Base-by-base conservation (phyloP, 2,113 vertebrate genomes). In the Nematolebias whitei region DNA sequence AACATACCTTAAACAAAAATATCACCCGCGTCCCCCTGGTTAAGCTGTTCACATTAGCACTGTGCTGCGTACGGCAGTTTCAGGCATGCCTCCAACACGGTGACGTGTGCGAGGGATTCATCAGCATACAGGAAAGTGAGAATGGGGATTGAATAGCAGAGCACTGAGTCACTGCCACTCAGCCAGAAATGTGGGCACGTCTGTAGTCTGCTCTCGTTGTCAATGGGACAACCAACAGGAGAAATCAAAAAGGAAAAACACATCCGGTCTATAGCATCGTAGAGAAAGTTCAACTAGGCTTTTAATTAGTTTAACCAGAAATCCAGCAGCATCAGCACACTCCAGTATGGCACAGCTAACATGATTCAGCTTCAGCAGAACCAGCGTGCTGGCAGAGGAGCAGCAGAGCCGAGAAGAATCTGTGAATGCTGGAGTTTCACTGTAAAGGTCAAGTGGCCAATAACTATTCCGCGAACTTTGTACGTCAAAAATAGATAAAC, bases 81-180 rank as follows among this genome's bases (percentile, higher is more conserved):
- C 64, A 66, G 85, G 85, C 84, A 75, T 45, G 71, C 57, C 47
- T 87, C 86, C 89, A 85, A 72, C 64, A 71, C 32, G 0, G 85
- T 89, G 89, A 89, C 88, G 74, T 76, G 38, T 54, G 57, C 39
- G 5, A 61, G 72, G 68, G 74, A 82, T 80, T 88, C 79, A 86
- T 88, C 85, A 76, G 79, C 82, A 79, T 79, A 74, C 87, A 79
- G 85, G 85, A 86, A 88, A 85, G 79, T 80, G 86, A 87, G 85
- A 90, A 86, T 81, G 47, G 78, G 56, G 59, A 72, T 77, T 80
- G 77, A 82, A 85, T 85, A 87, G 84, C 82, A 78, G 61, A 62
- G n/a, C 80, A 80, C 74, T 85, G 89, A 91, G 69, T 89, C 87
- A 87, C 70, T 77, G 80, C 83, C 77, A 78, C 79, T 83, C 73